These are phyloP conservation scores for Liasis olivaceus DNA, from an alignment of 2,797 vertebrate species.

Conservation along the genomic window DNA sequence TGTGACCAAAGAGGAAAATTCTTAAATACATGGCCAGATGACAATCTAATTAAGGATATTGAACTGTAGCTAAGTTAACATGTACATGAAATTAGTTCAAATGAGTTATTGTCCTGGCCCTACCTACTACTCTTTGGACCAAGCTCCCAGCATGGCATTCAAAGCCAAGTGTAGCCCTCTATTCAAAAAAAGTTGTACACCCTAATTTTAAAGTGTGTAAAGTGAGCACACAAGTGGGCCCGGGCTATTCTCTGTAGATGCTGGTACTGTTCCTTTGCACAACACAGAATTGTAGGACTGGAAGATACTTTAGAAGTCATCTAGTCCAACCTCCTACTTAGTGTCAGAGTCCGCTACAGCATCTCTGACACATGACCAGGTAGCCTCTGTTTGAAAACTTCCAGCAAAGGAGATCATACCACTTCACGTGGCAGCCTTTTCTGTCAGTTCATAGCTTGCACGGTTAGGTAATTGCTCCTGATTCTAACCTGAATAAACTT, in stretches of 20 bases:
- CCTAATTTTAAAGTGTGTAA: background rate
- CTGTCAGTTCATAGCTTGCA: background rate
- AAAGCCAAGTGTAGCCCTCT: background rate
- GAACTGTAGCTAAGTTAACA: background rate
- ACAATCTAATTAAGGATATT: background rate
- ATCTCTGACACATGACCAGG: background rate
- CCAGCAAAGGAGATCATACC: background rate
- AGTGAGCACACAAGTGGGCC: background rate
- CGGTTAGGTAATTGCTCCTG: background rate
- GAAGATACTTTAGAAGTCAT: background rate
- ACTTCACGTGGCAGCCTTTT: background rate
- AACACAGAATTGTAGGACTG: background rate
- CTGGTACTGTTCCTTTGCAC: background rate
- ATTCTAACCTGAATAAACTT: background rate
- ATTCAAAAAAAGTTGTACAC: background rate
- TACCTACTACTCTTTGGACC: background rate
- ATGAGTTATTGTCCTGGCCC: background rate
- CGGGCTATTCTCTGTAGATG: background rate
- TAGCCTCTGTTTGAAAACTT: background rate
- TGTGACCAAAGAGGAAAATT: background rate
- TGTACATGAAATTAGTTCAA: background rate
- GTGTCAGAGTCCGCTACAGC: background rate
- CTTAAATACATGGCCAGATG: background rate
- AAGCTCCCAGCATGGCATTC: background rate
- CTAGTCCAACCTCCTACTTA: background rate